Base-by-base conservation (phyloP, 1,140 invertebrate species). In the Drosophila biarmipes region DNA sequence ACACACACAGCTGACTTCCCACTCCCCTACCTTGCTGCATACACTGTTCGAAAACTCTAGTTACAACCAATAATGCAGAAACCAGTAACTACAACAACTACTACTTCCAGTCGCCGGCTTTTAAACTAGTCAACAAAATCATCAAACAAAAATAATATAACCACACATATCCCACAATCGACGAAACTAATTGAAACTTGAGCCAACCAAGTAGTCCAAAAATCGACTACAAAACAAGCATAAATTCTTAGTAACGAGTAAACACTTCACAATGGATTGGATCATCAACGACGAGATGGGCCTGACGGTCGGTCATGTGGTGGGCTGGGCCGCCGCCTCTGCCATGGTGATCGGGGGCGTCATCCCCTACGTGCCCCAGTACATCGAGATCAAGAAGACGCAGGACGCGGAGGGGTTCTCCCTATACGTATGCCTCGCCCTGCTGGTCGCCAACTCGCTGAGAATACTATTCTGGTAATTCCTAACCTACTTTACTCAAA, bases 381-480 rank as follows among this genome's bases (percentile, higher is more conserved):
- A 99, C 89, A 93, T 95, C 73, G 97, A 99, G 93, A 99, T 99
- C 53, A 96, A 95, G 90, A 94, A 94, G 78, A 97, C 96, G 24
- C 95, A 97, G 91, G 97, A 99, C 93, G 95, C 97, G 17, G 97
- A 97, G 84, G 99, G 99, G 5, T 99, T 99, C 93, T 99, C 98
- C 0, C 93, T 98, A 5, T 98, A 98, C 91, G 99, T 99, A 38
- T 99, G 99, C 91, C 93, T 99, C 35, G 96, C 98, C 4, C 94
- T 99, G 19, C 93, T 99, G 34, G 94, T 99, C 91, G 98, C 99
- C 38, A 99, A 99, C 92, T 99, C 97, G 55, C 94, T 99, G 45
- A 95, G 99, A 80, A 99, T 99, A 91, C 93, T 99, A 62, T 99
- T 99, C 94, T 99, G 99, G 99, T 99, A 94, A 94, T 95, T 94